These are phyloP conservation scores for Lasiurus cinereus DNA, from an alignment of 2,113 vertebrate species.

Conservation along the genomic window DNA sequence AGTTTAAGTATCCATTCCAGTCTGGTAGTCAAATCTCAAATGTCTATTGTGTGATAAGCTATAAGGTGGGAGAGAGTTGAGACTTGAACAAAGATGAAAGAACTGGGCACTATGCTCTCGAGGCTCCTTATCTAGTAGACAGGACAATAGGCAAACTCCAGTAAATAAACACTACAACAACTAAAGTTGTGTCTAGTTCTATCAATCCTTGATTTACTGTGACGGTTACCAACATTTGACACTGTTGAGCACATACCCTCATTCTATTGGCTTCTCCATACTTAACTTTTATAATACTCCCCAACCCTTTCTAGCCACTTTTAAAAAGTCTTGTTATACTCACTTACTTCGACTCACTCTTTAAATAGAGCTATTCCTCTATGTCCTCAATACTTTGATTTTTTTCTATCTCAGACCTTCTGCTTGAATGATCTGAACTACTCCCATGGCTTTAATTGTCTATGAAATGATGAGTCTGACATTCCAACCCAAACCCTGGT, in stretches of 20 bases:
- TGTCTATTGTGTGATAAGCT: background rate
- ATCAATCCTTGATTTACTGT: constrained; percentile 30
- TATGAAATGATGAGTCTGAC: background rate
- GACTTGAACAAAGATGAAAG: constrained; percentile 28
- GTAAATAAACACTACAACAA: background rate
- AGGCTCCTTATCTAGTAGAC: background rate
- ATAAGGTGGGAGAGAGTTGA: background rate
- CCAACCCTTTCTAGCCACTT: background rate
- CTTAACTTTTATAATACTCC: background rate
- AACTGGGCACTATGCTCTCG: background rate
- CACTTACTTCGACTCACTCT: background rate
- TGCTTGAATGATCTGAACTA: background rate
- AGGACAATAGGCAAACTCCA: background rate
- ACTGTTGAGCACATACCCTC: background rate
- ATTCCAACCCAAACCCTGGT: background rate
- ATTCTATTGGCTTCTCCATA: background rate
- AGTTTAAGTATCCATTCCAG: constrained; percentile 39
- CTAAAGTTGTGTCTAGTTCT: background rate
- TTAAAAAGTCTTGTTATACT: background rate
- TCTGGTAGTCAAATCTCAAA: background rate
- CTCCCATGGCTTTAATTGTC: background rate
- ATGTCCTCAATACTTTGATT: background rate
- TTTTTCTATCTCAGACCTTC: background rate
- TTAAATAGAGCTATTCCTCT: background rate
- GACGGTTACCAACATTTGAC: background rate